A percentile compares a stretch with the other conserved stretches of the same genome.
Evolutionary conservation across 92 coral and sea anemone genomes (phyloP).

Genomic region (Muricea muricata): DNA sequence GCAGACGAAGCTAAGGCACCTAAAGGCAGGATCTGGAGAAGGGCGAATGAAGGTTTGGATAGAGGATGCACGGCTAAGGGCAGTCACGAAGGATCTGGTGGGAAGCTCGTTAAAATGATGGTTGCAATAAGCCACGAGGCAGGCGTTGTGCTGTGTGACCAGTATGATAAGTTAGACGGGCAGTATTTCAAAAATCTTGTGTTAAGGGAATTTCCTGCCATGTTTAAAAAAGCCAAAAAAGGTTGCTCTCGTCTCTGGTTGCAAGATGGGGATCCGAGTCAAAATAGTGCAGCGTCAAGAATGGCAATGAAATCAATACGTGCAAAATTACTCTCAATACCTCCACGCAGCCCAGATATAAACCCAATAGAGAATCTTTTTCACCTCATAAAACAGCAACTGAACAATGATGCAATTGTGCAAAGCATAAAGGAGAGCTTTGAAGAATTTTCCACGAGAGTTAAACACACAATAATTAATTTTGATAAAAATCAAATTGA

Average conservation of each 20-base stretch:
- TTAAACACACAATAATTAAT: neutral
- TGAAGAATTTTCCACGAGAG: constrained; percentile 10
- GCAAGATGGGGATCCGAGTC: constrained; percentile 64
- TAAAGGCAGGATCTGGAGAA: constrained; percentile 54
- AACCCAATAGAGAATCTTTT: constrained; percentile 59
- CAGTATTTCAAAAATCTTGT: constrained; percentile 17
- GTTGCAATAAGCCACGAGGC: constrained; percentile 38
- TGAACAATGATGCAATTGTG: constrained; percentile 26
- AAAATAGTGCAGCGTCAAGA: constrained; percentile 36
- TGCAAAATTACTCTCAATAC: constrained; percentile 39
- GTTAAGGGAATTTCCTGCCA: constrained; percentile 12
- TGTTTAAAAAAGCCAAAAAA: constrained; percentile 42
- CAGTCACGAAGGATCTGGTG: constrained; percentile 52
- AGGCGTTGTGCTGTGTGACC: constrained; percentile 61
- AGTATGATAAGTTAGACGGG: constrained; percentile 46
- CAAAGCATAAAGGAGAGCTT: neutral
- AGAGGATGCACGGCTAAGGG: constrained; percentile 66
- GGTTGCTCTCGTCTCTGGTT: constrained; percentile 41
- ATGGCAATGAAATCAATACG: constrained; percentile 15
- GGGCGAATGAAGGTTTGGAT: constrained; percentile 38
- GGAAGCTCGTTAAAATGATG: constrained; percentile 32
- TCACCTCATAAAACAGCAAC: constrained; percentile 12
- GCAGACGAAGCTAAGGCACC: constrained; percentile 59
- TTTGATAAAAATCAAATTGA: neutral
- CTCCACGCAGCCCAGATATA: constrained; percentile 59